These are phyloP conservation scores for Tinamus major DNA, from an alignment of 2,797 vertebrate species.

Conservation along the genomic window DNA sequence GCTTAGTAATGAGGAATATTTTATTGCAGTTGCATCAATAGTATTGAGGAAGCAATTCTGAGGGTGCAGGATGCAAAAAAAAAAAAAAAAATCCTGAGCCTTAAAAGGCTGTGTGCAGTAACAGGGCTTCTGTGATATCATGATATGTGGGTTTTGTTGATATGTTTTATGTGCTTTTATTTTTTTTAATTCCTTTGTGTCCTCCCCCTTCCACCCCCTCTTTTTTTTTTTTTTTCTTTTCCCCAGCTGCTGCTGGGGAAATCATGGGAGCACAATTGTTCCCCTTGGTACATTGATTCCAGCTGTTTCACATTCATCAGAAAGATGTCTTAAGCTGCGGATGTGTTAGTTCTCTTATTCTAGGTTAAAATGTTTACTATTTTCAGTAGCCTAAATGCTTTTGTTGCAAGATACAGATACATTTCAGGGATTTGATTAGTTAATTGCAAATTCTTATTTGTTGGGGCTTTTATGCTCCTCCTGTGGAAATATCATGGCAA, in stretches of 20 bases:
- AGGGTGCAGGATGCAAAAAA: not conserved
- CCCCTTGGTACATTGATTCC: constrained; percentile 70
- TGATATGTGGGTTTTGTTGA: not conserved
- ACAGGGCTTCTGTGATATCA: not conserved
- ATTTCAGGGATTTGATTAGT: not conserved
- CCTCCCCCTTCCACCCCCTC: not conserved
- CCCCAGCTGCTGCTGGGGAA: constrained; percentile 74
- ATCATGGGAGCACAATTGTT: constrained; percentile 55
- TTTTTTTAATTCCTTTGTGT: not conserved
- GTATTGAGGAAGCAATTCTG: not conserved
- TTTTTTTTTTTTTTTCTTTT: constrained; percentile 28
- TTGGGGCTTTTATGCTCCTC: not conserved
- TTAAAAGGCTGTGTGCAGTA: not conserved
- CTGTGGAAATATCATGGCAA: not conserved
- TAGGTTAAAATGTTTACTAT: not conserved
- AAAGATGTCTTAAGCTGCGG: constrained; percentile 66
- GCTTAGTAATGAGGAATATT: not conserved
- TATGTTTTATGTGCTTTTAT: not conserved
- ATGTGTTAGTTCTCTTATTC: constrained; percentile 31
- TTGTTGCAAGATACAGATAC: not conserved
- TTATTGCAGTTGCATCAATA: not conserved
- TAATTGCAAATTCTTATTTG: not conserved
- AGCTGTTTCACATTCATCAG: constrained; percentile 83
- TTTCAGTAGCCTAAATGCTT: not conserved
- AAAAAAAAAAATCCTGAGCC: not conserved